Evolutionary conservation across 2,113 vertebrate species (phyloP), one percentile per base, ranked within the genome.

Genomic region (Scytalopus superciliaris): DNA sequence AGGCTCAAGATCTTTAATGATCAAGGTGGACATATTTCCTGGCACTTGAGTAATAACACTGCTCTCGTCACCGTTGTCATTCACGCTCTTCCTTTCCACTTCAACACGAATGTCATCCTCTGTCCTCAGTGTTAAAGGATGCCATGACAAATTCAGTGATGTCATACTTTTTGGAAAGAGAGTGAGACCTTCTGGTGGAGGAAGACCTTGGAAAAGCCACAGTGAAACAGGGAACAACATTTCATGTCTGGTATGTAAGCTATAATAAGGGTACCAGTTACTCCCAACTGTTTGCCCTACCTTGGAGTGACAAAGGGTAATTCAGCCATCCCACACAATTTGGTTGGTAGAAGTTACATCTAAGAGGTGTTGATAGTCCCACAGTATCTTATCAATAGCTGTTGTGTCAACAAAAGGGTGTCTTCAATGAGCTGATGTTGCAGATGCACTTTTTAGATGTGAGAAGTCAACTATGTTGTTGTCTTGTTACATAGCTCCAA

Each of bases 81-180:
- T 97, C 50, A 91, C 91, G 9, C 96, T 97, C 24, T 97, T 96
- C 89, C 98, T 98, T 94, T 98, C 98, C 40, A 98, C 97, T 96
- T 98, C 97, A 64, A 98, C 98, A 40, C 81, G 96, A 94, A 98
- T 97, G 30, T 98, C 97, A 82, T 98, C 98, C 66, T 98, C 98
- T 31, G 97, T 90, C 80, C 67, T 95, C 66, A 96, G 90, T 53
- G 89, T 96, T 92, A 98, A 97, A 69, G 97, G 96, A 69, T 98
- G 97, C 99, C 99, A 99, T 37, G 98, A 98, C 93, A 99, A 97
- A 80, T 94, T 97, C 74, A 99, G 96, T 17, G 98, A 96, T 52
- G 98, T 98, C 92, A 97, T 98, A 85, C 95, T 98, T 96, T 98
- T 97, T 19, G 99, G 98, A 50, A 98, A 96, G 74, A 99, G 97